Percentiles rank a stretch among this genome's conserved stretches.
Conservation (phyloP, 2,797 vertebrate genomes). For the Neosilurus mollespiculum region DNA sequence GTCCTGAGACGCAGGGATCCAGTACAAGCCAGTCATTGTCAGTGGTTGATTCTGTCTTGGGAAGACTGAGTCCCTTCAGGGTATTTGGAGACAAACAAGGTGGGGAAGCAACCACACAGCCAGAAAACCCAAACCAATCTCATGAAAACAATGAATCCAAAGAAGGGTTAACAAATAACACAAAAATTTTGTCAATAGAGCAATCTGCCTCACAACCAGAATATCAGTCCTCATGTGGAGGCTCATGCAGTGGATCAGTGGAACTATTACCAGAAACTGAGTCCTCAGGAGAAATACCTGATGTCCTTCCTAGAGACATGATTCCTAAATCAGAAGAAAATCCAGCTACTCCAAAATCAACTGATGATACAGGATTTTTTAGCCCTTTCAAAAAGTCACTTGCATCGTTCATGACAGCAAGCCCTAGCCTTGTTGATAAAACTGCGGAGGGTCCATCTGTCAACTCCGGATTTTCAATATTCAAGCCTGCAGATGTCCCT, state of each 20-base stretch:
- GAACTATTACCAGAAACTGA: slow-evolving; percentile 77
- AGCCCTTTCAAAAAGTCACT: slow-evolving; percentile 89
- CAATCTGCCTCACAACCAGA: slow-evolving; percentile 58
- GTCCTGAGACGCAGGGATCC: slow-evolving; percentile 50
- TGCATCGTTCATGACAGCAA: slow-evolving; percentile 79
- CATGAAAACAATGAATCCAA: slow-evolving; percentile 58
- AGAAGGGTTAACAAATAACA: slow-evolving; percentile 53
- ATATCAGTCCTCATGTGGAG: slow-evolving; percentile 61
- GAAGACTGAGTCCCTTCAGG: slow-evolving; percentile 83
- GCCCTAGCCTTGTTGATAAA: slow-evolving; percentile 61
- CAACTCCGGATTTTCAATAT: slow-evolving; percentile 59
- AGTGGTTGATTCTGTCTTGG: slow-evolving; percentile 83
- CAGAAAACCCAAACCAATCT: slow-evolving; percentile 61
- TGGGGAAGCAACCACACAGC: slow-evolving; percentile 65
- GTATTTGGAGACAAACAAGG: slow-evolving; percentile 78
- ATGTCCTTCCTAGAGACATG: slow-evolving; percentile 67
- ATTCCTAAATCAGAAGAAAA: slow-evolving; percentile 56
- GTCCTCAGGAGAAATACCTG: slow-evolving; percentile 74
- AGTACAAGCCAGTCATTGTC: slow-evolving; percentile 69
- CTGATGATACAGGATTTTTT: slow-evolving; percentile 79
- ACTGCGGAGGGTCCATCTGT: slow-evolving; percentile 54
- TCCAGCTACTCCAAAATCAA: slow-evolving; percentile 35
- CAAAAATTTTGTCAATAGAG: slow-evolving; percentile 47
- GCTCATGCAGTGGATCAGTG: slow-evolving; percentile 69
- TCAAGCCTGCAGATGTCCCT: slow-evolving; percentile 64